These are phyloP conservation scores for Protophormia terraenovae DNA, from an alignment of 2,888 invertebrate genomes.

Conservation along the genomic window DNA sequence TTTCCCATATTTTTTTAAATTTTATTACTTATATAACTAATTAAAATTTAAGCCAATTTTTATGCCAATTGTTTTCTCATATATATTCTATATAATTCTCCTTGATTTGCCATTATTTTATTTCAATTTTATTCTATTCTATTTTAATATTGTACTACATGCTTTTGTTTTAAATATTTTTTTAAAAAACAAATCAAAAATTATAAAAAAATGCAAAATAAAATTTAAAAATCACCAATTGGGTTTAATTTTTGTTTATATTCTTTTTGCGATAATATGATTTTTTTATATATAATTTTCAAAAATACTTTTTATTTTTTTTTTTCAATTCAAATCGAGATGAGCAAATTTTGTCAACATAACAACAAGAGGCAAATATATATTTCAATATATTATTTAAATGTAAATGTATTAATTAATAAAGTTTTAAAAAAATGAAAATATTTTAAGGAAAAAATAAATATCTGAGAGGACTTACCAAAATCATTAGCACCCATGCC, in stretches of 20 bases:
- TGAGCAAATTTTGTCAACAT: constrained; percentile 67
- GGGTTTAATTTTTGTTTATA: constrained; percentile 41
- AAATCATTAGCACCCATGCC: constrained; percentile 92
- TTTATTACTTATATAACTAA: not conserved
- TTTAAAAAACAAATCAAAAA: constrained; percentile 19
- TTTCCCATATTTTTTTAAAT: not conserved
- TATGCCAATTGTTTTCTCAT: not conserved
- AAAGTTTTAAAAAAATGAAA: constrained; percentile 18
- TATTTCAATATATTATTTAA: constrained; percentile 62
- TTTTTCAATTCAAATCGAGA: constrained; percentile 41
- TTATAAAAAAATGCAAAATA: constrained; percentile 63
- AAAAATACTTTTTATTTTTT: too few relatives aligned
- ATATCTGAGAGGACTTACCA: constrained; percentile 90
- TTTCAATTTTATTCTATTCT: not conserved
- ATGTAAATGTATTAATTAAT: not conserved
- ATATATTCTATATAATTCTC: not conserved
- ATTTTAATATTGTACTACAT: constrained; percentile 41
- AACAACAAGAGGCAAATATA: constrained; percentile 73
- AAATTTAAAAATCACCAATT: constrained; percentile 61
- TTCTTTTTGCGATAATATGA: not conserved
- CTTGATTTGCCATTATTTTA: constrained; percentile 56
- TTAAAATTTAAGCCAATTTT: constrained; percentile 12
- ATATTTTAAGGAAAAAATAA: too few relatives aligned
- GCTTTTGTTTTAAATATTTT: constrained; percentile 25
- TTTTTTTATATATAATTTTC: constrained; percentile 22